phyloP scores from a whole-genome alignment of 1,140 invertebrate species.

The Elymnias hypermnestra region DNA sequence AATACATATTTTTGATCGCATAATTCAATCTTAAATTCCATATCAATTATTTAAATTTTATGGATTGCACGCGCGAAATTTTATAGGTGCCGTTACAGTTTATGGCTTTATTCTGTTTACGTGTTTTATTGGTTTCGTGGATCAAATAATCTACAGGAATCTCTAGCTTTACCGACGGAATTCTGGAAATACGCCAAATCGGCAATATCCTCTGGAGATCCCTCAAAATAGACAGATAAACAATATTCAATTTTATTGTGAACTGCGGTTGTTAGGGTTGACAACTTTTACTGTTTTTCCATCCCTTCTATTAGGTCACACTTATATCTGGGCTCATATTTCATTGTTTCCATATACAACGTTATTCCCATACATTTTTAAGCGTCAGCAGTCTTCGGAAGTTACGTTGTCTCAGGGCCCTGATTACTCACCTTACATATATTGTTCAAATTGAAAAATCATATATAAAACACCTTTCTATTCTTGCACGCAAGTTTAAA shows the following conservation, averaged over 20 bases:
- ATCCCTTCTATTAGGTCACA: too few species aligned
- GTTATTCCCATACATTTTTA: too few species aligned
- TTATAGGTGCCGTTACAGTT: constrained; percentile 8
- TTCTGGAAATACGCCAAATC: constrained; percentile 19
- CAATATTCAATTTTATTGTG: constrained; percentile 24
- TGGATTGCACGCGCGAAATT: background rate
- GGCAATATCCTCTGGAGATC: constrained; percentile 10
- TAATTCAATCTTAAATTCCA: background rate
- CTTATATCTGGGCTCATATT: too few species aligned
- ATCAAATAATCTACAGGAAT: constrained; percentile 13
- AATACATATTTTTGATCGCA: too few species aligned
- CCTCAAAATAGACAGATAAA: constrained; percentile 23
- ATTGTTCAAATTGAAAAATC: too few species aligned
- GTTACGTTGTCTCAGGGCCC: too few species aligned
- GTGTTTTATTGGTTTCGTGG: constrained; percentile 15
- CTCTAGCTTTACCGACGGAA: constrained; percentile 3
- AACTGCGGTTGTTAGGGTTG: constrained; percentile 8
- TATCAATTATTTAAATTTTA: background rate
- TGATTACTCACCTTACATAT: too few species aligned
- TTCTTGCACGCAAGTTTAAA: too few species aligned
- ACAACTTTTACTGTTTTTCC: too few species aligned
- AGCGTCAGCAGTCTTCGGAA: too few species aligned
- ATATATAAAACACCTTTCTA: too few species aligned
- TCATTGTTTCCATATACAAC: too few species aligned
- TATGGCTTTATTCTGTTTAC: constrained; percentile 14